These are phyloP conservation scores for Drosophila birchii DNA, from an alignment of 2,888 invertebrate genomes.

Conservation along the genomic window DNA sequence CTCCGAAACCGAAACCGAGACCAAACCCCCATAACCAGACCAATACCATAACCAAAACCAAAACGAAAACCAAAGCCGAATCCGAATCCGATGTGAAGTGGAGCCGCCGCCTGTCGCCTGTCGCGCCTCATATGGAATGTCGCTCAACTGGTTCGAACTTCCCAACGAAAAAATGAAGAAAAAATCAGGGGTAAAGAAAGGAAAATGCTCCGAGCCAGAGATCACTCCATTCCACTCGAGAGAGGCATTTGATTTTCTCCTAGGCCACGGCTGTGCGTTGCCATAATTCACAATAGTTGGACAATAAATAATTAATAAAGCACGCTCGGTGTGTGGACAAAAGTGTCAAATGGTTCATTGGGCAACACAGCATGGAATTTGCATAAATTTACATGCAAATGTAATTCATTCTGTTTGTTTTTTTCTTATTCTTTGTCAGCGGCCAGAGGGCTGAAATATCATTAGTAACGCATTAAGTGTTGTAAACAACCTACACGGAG, in stretches of 20 bases:
- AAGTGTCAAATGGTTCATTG: conserved; percentile 76
- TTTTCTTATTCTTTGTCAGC: conserved; percentile 20
- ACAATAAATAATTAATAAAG: conserved; percentile 76
- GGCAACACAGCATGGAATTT: conserved; percentile 70
- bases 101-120: conserved; percentile 51
- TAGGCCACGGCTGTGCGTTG: conserved; percentile 36
- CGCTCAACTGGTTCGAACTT: conserved; percentile 71
- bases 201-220: conserved; percentile 60
- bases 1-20: conserved; percentile 55
- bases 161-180: conserved; percentile 37
- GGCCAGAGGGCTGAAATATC: conserved; percentile 38
- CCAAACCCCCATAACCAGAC: conserved; percentile 7
- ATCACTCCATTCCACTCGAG: conserved; percentile 31
- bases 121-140: conserved; percentile 75
- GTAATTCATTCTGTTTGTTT: conserved; percentile 51
- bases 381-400: conserved; percentile 68
- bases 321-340: conserved; percentile 63
- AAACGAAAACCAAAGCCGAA: conserved; percentile 26
- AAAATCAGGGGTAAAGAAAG: conserved; percentile 45
- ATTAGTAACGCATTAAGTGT: conserved; percentile 38
- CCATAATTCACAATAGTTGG: conserved; percentile 69
- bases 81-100: conserved; percentile 42
- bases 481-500: conserved; percentile 30
- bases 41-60: conserved; percentile 2
- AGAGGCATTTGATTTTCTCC: conserved; percentile 37